Conservation (phyloP, 2,113 vertebrate species). For the Phalacrocorax brasilianus region DNA sequence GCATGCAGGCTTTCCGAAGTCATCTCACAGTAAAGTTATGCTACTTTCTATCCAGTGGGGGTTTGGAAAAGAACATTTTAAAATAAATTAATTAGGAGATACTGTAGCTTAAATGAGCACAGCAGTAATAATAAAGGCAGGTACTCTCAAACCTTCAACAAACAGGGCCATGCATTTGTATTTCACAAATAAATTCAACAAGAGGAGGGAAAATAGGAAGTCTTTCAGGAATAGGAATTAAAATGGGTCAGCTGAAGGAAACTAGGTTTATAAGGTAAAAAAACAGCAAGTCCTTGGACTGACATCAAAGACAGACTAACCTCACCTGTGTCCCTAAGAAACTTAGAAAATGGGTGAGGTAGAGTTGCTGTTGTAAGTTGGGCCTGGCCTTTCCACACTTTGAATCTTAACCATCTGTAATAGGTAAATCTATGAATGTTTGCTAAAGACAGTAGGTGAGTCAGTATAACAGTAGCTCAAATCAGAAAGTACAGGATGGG, state of each 20-base stretch:
- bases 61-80: not conserved
- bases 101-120: not conserved
- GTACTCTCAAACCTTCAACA: not conserved
- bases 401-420: not conserved
- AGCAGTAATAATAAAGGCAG: not conserved
- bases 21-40: not conserved
- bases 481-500: not conserved
- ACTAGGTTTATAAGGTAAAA: not conserved
- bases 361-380: not conserved
- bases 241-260: not conserved
- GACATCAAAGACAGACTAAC: not conserved
- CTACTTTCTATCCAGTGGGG: not conserved
- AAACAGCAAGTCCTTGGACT: not conserved
- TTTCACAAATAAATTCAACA: not conserved
- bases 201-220: not conserved
- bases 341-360: not conserved
- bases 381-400: not conserved
- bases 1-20: not conserved
- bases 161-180: not conserved
- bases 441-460: not conserved
- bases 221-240: not conserved
- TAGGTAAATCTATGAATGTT: not conserved
- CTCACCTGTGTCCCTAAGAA: not conserved
- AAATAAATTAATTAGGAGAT: constrained; percentile 3
- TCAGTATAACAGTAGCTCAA: not conserved